Evolutionary conservation across 2,113 vertebrate species (phyloP).

Genomic region (Oryzias woworae): DNA sequence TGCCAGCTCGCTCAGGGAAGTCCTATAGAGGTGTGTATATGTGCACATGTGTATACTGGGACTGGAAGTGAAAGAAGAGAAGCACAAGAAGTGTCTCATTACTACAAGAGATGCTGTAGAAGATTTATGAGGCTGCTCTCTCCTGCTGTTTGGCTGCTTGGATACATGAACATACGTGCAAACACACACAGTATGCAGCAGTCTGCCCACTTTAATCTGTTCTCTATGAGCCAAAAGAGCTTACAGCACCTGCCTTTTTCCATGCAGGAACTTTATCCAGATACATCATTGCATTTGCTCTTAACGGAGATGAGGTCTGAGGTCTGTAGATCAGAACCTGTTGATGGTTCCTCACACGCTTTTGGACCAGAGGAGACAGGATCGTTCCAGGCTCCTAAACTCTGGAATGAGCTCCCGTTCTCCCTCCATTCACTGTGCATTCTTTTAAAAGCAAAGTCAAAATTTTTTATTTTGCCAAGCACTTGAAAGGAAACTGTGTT

Average conservation of each 20-base stretch:
- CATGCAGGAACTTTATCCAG: no score
- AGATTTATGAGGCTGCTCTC: constrained; percentile 43
- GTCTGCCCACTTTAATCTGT: not conserved
- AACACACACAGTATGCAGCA: not conserved
- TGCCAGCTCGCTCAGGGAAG: constrained; percentile 22
- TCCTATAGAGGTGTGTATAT: constrained; percentile 7
- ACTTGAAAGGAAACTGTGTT: no score
- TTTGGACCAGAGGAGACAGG: no score
- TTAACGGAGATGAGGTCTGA: constrained; percentile 20
- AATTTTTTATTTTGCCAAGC: no score
- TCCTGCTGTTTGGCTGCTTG: constrained; percentile 18
- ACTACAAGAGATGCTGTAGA: constrained; percentile 19
- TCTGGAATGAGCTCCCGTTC: no score
- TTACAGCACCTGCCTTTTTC: not conserved
- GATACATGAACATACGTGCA: constrained; percentile 1
- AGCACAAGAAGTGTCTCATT: constrained; percentile 47
- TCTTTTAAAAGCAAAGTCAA: no score
- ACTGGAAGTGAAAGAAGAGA: not conserved
- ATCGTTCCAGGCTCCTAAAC: no score
- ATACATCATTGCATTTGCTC: not conserved
- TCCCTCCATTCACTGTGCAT: no score
- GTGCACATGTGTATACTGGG: constrained; percentile 20
- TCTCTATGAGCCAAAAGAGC: no score
- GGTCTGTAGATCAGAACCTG: no score
- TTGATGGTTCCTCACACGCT: no score